Base-by-base conservation (phyloP, 2,797 vertebrate species). In the Leptoclinus maculatus region DNA sequence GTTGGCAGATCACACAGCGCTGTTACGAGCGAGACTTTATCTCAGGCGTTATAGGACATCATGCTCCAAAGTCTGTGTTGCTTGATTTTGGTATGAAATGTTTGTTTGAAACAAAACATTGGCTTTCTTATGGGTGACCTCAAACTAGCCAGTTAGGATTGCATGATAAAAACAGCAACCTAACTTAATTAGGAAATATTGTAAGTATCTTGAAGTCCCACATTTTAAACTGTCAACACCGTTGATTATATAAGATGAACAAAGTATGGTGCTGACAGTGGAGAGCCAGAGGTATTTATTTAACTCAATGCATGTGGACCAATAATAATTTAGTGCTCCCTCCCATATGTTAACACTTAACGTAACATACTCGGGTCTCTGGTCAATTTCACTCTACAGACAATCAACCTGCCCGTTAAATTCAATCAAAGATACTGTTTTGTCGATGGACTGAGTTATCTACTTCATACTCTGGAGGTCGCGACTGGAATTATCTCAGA, bases 321-420 rank as follows among this genome's bases (percentile, higher is more conserved):
- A 63, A 59, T 60, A 53, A 74, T 54, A 66, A 69, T 78, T 49
- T 39, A 36, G 21, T 17, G 11, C 72, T 79, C 32, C 11, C 25
- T 79, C 39, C 43, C 85, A 83, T 74, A 74, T 86, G 85, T 73
- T 82, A 47, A 76, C 81, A 78, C 66, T 89, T 77, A 82, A 71
- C 53, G 29, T 47, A 45, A 66, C 58, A 65, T 79, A 16, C 76
- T 41, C 21, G 53, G 23, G 73, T 72, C 2, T 74, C 67, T 82
- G 67, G 56, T 66, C 65, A 76, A 77, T 80, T 3, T 9, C 54
- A 8, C 7, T 64, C 27, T 38, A 14, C 45, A 74, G 68, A 71
- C 73, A 70, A 76, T 74, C 27, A 76, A 54, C 13, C 57, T 78
- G 65, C 19, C 66, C 64, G 66, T 82, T 82, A 67, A 51, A 69